Conservation (phyloP, 2,888 invertebrate species). For the Poecilobothrus nobilitatus region DNA sequence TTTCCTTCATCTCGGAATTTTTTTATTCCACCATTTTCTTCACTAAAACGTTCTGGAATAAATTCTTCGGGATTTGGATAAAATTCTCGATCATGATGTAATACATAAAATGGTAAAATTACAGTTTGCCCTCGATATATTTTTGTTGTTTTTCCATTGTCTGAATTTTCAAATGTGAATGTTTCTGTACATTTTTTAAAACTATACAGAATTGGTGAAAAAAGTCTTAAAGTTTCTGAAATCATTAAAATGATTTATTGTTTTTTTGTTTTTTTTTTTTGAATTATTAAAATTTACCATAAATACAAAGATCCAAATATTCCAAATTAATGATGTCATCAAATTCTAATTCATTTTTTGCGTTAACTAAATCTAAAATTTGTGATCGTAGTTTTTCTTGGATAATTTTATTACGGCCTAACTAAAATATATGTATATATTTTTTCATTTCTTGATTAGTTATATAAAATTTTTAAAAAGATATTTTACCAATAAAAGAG, state of each 20-base stretch:
- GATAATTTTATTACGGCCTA: constrained; percentile 29
- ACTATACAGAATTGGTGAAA: constrained; percentile 30
- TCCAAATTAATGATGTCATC: constrained; percentile 29
- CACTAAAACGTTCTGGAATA: constrained; percentile 35
- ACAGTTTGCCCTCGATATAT: constrained; percentile 25
- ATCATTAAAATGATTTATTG: background rate
- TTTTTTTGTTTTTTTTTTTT: background rate
- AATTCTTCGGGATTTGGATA: constrained; percentile 33
- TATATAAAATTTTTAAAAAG: background rate
- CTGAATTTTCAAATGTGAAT: constrained; percentile 29
- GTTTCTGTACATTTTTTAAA: constrained; percentile 33
- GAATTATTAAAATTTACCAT: constrained; percentile 28
- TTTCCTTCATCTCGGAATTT: constrained; percentile 33
- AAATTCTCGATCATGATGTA: constrained; percentile 32
- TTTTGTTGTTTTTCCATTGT: constrained; percentile 28
- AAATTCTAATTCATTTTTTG: constrained; percentile 25
- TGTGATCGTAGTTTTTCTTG: constrained; percentile 34
- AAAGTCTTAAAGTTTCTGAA: constrained; percentile 33
- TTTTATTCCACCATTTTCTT: constrained; percentile 32
- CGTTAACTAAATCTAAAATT: constrained; percentile 24
- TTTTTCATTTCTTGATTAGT: background rate
- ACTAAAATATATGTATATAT: constrained; percentile 21
- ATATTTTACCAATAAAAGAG: constrained; percentile 31
- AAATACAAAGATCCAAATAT: constrained; percentile 37
- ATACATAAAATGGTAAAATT: constrained; percentile 30